These are phyloP conservation scores for Cryptocephalus primarius DNA, from an alignment of 2,888 invertebrate genomes.

Conservation along the genomic window DNA sequence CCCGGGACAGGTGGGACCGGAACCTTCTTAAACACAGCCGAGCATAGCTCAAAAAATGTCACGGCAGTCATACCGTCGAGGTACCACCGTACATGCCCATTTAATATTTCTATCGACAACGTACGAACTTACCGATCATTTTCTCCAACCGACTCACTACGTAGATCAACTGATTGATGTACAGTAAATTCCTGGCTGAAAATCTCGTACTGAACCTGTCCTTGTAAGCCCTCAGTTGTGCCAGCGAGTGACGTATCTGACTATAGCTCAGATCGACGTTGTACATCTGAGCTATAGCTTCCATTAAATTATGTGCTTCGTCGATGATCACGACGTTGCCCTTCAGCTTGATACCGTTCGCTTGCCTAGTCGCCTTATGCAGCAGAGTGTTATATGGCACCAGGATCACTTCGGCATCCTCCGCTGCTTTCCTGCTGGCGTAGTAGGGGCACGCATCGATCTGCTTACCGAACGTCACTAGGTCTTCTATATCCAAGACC, in stretches of 20 bases:
- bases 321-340: constrained; percentile 75
- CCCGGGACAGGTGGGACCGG: too few species aligned
- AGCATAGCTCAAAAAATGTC: too few species aligned
- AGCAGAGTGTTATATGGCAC: constrained; percentile 71
- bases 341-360: constrained; percentile 52
- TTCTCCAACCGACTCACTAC: constrained; percentile 56
- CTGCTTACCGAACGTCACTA: constrained; percentile 56
- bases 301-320: constrained; percentile 93
- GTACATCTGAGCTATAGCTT: constrained; percentile 80
- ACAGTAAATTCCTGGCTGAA: constrained; percentile 67
- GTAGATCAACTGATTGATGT: constrained; percentile 71
- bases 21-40: too few species aligned
- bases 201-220: constrained; percentile 62
- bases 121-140: constrained; percentile 17
- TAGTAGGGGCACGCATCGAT: constrained; percentile 89
- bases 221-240: constrained; percentile 60
- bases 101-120: too few species aligned
- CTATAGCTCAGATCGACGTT: constrained; percentile 59
- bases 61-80: too few species aligned
- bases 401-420: constrained; percentile 73
- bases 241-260: constrained; percentile 54
- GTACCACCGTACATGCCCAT: too few species aligned
- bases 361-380: constrained; percentile 64
- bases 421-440: constrained; percentile 68
- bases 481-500: constrained; percentile 81